phyloP scores from a whole-genome alignment of 2,888 invertebrate genomes.

The Tipula confusa region DNA sequence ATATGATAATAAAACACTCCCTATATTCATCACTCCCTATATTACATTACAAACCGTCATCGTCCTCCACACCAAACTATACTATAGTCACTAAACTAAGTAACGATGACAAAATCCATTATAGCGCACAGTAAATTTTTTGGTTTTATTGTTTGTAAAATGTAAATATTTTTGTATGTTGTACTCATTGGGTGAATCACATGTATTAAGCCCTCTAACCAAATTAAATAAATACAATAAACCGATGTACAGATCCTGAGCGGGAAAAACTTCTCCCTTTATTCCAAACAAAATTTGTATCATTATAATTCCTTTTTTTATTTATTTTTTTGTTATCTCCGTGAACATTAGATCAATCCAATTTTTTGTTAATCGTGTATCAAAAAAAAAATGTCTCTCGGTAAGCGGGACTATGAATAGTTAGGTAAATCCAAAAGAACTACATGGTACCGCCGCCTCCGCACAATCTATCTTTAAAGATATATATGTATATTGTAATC shows the following conservation, averaged over 20 bases:
- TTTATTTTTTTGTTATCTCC: background rate
- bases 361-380: background rate
- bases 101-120: background rate
- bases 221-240: background rate
- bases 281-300: background rate
- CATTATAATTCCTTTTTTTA: background rate
- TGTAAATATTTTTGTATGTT: background rate
- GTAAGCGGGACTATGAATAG: background rate
- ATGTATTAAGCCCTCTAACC: conserved; percentile 3
- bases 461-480: background rate
- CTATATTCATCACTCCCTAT: background rate
- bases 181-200: background rate
- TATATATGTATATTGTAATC: background rate
- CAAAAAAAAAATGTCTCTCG: background rate
- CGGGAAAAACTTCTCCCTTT: background rate
- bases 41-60: background rate
- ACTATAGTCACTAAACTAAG: too few relatives aligned
- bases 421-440: background rate
- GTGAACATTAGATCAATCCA: background rate
- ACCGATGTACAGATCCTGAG: background rate
- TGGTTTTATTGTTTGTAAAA: background rate
- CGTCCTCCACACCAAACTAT: background rate
- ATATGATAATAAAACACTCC: background rate
- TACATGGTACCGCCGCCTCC: background rate
- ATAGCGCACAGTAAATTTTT: background rate